These are phyloP conservation scores for Cacatua alba DNA, from an alignment of 2,113 vertebrate genomes.

Conservation along the genomic window DNA sequence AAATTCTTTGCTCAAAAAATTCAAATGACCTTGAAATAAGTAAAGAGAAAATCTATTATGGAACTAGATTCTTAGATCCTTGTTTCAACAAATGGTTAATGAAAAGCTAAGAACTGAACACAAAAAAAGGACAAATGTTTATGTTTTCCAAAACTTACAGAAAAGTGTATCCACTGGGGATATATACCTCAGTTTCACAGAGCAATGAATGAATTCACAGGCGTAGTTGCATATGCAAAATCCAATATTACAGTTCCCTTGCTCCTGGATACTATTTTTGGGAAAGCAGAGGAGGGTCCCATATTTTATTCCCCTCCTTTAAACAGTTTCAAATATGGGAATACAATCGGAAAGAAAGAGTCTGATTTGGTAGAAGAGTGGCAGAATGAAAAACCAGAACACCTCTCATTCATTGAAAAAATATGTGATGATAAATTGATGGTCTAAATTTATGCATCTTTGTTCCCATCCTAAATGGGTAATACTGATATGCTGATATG, in stretches of 20 bases:
- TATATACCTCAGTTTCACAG: neutral
- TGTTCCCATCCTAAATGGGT: neutral
- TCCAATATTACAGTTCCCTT: neutral
- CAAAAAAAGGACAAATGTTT: neutral
- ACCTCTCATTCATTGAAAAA: neutral
- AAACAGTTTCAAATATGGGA: neutral
- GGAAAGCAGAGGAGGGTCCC: neutral
- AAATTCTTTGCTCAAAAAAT: neutral
- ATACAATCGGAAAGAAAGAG: neutral
- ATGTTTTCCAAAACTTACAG: neutral
- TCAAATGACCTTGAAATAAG: neutral
- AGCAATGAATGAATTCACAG: neutral
- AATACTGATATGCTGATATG: neutral
- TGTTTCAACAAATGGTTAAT: neutral
- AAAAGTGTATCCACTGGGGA: neutral
- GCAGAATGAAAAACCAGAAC: neutral
- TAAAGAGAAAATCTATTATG: neutral
- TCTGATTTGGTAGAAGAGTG: neutral
- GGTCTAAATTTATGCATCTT: neutral
- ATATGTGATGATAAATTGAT: neutral
- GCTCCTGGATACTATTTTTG: neutral
- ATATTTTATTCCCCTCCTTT: neutral
- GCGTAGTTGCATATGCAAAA: neutral
- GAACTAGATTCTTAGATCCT: neutral
- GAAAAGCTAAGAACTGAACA: neutral